Percentiles rank a stretch among this genome's conserved stretches.
These are phyloP conservation scores for Brachirus orientalis DNA, from an alignment of 2,113 vertebrate species.

Conservation along the genomic window DNA sequence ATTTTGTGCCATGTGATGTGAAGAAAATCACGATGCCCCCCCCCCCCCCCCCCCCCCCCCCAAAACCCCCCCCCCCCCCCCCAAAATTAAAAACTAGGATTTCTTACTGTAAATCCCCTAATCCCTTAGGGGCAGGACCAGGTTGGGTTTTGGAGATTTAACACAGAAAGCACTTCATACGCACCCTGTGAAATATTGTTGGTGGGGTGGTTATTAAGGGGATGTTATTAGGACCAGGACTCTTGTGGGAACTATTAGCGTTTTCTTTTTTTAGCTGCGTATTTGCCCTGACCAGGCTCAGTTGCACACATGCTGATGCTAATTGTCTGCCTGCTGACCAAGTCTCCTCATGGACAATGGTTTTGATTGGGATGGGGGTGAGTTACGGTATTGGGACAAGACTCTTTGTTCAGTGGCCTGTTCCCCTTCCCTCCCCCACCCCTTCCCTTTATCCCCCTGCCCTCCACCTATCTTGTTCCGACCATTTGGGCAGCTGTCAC, in stretches of 20 bases:
- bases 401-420: constrained; percentile 80
- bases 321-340: constrained; percentile 70
- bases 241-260: constrained; percentile 1
- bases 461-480: constrained; percentile 78
- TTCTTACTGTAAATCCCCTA: constrained; percentile 74
- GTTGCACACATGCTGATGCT: constrained; percentile 70
- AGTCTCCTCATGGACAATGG: constrained; percentile 67
- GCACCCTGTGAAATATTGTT: constrained; percentile 22
- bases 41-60: constrained; percentile 35
- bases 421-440: constrained; percentile 67
- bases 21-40: constrained; percentile 10
- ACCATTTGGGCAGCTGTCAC: constrained; percentile 86
- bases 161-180: constrained; percentile 47
- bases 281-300: constrained; percentile 38
- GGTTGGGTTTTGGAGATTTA: constrained; percentile 62
- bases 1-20: background rate
- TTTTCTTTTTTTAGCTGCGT: constrained; percentile 6
- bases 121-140: constrained; percentile 62
- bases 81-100: constrained; percentile 68
- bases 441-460: constrained; percentile 69
- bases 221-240: constrained; percentile 12
- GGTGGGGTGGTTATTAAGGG: no score
- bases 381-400: constrained; percentile 76
- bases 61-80: constrained; percentile 42
- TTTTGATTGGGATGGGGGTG: constrained; percentile 73